Evolutionary conservation across 1,140 invertebrate genomes (phyloP).

Genomic region (Druon quercuslanigerum): DNA sequence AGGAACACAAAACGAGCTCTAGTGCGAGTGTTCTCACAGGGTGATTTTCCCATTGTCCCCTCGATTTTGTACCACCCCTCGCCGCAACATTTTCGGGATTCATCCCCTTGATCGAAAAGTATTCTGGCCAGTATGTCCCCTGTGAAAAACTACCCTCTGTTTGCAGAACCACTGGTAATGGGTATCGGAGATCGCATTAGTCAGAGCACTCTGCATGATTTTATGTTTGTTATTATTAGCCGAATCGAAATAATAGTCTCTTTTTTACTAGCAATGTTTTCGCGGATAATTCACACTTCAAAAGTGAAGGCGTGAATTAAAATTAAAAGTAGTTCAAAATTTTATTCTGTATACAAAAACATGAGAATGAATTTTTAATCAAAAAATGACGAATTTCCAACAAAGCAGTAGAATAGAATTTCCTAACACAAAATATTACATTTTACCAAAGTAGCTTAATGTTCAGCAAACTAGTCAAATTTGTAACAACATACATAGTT

Average conservation of each 20-base stretch:
- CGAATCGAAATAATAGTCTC: neutral
- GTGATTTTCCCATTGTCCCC: slow-evolving; percentile 64
- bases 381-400: too few relatives aligned
- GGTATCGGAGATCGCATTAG: slow-evolving; percentile 68
- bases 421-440: too few relatives aligned
- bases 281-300: too few relatives aligned
- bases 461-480: too few relatives aligned
- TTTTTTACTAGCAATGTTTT: neutral
- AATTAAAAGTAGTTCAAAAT: neutral
- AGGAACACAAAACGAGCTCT: slow-evolving; percentile 52
- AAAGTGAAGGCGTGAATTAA: too few relatives aligned
- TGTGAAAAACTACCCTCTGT: slow-evolving; percentile 56
- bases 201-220: slow-evolving; percentile 42
- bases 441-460: too few relatives aligned
- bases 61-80: slow-evolving; percentile 44
- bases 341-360: too few relatives aligned
- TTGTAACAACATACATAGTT: too few relatives aligned
- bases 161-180: slow-evolving; percentile 68
- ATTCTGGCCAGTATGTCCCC: slow-evolving; percentile 34
- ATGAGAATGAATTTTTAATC: too few relatives aligned
- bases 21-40: slow-evolving; percentile 65
- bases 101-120: slow-evolving; percentile 43
- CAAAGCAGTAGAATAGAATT: too few relatives aligned
- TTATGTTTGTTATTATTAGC: slow-evolving; percentile 30
- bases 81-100: slow-evolving; percentile 32